A percentile compares a stretch with the other conserved stretches of the same genome.
Evolutionary conservation across 2,888 invertebrate species (phyloP).

Genomic region (Monopis laevigella): DNA sequence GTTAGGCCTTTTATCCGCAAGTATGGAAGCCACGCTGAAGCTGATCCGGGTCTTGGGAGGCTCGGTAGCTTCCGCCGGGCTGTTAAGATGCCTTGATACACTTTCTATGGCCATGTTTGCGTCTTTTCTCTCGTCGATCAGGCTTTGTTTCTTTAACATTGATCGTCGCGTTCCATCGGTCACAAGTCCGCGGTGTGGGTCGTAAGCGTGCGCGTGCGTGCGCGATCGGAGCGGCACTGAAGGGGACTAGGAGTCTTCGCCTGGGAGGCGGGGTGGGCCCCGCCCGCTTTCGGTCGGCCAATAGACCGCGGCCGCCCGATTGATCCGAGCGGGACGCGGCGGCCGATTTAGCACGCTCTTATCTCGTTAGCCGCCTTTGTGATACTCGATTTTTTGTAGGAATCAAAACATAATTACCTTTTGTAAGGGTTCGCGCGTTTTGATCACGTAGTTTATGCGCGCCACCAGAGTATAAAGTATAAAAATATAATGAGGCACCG

Average conservation of each 20-base stretch:
- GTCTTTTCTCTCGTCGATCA: constrained; percentile 55
- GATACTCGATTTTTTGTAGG: constrained; percentile 63
- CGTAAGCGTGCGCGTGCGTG: constrained; percentile 59
- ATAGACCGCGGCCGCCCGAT: constrained; percentile 53
- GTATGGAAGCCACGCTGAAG: constrained; percentile 89
- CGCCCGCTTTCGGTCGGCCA: constrained; percentile 38
- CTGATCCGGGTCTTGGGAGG: constrained; percentile 73
- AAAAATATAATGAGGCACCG: constrained; percentile 65
- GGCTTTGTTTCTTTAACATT: constrained; percentile 71
- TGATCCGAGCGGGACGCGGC: constrained; percentile 45
- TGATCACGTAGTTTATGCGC: constrained; percentile 62
- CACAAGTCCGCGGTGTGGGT: constrained; percentile 29
- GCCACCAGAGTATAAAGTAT: constrained; percentile 58
- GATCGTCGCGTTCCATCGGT: constrained; percentile 56
- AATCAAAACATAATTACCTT: constrained; percentile 69
- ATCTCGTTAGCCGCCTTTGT: constrained; percentile 68
- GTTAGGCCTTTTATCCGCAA: constrained; percentile 81
- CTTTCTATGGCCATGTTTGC: constrained; percentile 76
- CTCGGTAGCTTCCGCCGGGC: constrained; percentile 71
- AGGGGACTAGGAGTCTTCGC: constrained; percentile 21
- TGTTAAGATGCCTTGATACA: constrained; percentile 72
- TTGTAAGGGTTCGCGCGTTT: constrained; percentile 65
- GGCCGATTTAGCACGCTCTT: constrained; percentile 65
- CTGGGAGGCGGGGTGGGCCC: constrained; percentile 8
- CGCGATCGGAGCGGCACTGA: constrained; percentile 62